Evolutionary conservation across 2,797 vertebrate species (phyloP).

Genomic region (Atherinosoma microstoma): DNA sequence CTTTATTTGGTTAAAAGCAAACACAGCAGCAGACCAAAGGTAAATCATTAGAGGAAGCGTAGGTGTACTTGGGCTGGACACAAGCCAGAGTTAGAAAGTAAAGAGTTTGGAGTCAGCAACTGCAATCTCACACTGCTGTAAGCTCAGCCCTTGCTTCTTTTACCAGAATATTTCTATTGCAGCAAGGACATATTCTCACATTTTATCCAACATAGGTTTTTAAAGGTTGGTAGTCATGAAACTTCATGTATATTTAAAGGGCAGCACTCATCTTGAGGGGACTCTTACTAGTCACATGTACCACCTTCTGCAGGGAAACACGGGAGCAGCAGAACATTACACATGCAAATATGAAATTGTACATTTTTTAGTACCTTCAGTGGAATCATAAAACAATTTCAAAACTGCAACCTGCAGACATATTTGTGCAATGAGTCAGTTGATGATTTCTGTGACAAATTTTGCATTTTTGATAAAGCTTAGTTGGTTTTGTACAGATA

Average conservation of each 20-base stretch:
- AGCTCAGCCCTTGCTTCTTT: not conserved
- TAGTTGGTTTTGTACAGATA: not conserved
- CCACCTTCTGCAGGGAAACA: not conserved
- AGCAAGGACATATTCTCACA: not conserved
- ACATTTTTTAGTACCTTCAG: not conserved
- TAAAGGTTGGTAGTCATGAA: not conserved
- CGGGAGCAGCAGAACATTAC: not conserved
- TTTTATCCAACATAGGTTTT: not conserved
- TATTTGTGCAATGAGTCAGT: not conserved
- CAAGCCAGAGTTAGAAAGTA: not conserved
- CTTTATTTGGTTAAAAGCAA: conserved; percentile 20
- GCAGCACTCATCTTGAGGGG: not conserved
- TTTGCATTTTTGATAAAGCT: not conserved
- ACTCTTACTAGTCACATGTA: not conserved
- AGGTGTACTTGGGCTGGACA: not conserved
- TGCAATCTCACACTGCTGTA: no score
- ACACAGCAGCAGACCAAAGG: conserved; percentile 4
- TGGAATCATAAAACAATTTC: not conserved
- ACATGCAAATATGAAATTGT: not conserved
- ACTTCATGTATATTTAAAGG: not conserved
- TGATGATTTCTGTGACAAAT: not conserved
- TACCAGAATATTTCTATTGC: no score
- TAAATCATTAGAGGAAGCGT: not conserved
- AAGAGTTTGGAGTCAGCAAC: not conserved
- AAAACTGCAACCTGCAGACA: not conserved